phyloP scores from a whole-genome alignment of 2,888 invertebrate species.

The Cybosia mesomella region DNA sequence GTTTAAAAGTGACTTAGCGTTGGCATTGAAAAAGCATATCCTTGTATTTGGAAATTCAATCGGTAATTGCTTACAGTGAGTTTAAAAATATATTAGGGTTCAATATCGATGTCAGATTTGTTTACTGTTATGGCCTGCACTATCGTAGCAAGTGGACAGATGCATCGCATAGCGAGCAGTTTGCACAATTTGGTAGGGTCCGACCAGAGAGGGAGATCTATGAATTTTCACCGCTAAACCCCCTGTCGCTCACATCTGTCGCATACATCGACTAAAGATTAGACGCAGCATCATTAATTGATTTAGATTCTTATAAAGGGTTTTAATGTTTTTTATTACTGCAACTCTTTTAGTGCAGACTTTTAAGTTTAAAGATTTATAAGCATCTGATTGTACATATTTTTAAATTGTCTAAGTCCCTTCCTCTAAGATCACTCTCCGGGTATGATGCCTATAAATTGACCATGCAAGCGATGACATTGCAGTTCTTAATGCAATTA shows the following conservation, averaged over 20 bases:
- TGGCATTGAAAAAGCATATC: conserved; percentile 57
- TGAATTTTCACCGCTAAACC: conserved; percentile 76
- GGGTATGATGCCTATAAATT: conserved; percentile 43
- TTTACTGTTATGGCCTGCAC: conserved; percentile 35
- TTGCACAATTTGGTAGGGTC: conserved; percentile 83
- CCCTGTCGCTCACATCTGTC: conserved; percentile 84
- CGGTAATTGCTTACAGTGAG: conserved; percentile 30
- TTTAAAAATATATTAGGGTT: conserved; percentile 17
- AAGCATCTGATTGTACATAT: neutral
- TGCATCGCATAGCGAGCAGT: conserved; percentile 76
- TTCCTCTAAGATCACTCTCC: neutral
- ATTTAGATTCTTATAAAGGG: conserved; percentile 66
- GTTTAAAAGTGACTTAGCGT: conserved; percentile 48
- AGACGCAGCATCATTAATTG: conserved; percentile 84
- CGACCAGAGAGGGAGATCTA: conserved; percentile 74
- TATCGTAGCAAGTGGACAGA: conserved; percentile 80
- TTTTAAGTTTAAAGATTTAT: neutral
- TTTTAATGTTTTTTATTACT: conserved; percentile 3
- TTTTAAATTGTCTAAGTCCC: neutral
- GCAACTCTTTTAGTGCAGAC: neutral
- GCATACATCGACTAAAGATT: conserved; percentile 74
- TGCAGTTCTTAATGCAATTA: conserved; percentile 76
- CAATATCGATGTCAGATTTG: conserved; percentile 49
- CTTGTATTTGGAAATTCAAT: conserved; percentile 49
- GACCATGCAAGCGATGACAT: conserved; percentile 55